These are phyloP conservation scores for Aptenodytes forsteri DNA, from an alignment of 2,113 vertebrate genomes.

Conservation along the genomic window DNA sequence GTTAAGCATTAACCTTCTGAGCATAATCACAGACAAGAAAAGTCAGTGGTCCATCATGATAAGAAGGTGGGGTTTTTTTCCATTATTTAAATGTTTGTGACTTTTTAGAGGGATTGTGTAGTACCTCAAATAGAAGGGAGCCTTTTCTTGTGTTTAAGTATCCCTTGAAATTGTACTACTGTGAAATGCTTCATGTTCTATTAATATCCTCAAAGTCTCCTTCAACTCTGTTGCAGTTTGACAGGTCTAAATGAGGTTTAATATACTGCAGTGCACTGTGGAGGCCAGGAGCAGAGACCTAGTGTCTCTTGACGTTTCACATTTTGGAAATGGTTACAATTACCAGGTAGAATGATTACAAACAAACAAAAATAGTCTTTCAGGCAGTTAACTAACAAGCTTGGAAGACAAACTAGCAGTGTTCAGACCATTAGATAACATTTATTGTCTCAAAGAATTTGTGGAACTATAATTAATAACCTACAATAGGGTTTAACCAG, in stretches of 20 bases:
- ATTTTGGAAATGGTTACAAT: neutral
- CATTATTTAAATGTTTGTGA: neutral
- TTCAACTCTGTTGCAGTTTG: neutral
- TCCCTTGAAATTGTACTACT: neutral
- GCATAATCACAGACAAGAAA: neutral
- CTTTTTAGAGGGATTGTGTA: neutral
- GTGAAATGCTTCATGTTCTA: neutral
- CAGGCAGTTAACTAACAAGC: neutral
- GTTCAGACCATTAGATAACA: neutral
- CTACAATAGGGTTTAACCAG: neutral
- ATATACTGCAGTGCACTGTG: neutral
- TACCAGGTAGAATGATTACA: neutral
- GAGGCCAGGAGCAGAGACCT: neutral
- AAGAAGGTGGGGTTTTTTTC: neutral
- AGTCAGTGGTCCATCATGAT: neutral
- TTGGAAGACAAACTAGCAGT: neutral
- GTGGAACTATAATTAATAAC: neutral
- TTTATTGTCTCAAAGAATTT: neutral
- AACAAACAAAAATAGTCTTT: neutral
- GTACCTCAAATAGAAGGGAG: neutral
- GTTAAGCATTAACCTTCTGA: neutral
- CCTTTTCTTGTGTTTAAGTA: neutral
- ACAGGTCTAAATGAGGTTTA: neutral
- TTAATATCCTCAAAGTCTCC: neutral
- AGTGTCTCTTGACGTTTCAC: neutral